Base-by-base conservation (phyloP, 2,113 vertebrate genomes). In the Actenoides lindsayi region DNA sequence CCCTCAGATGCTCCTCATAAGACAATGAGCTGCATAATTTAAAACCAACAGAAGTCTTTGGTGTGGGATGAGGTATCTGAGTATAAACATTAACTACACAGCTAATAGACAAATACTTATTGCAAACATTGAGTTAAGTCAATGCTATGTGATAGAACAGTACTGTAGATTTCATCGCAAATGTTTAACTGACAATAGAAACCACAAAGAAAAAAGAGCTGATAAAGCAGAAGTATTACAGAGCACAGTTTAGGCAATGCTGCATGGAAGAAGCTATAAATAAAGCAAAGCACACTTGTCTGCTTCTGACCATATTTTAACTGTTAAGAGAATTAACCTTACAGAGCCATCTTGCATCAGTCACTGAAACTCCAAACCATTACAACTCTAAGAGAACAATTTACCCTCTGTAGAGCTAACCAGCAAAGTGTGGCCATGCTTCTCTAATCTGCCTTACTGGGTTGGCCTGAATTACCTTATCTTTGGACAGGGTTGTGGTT, bases 31-130 rank as follows among this genome's bases (percentile, higher is more conserved):
- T 71, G 60, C 35, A 35, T 59, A 30, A 94, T 56, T 94, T 81
- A 91, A 94, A 94, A 33, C 51, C 50, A 87, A 35, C 15, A 63
- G 27, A 83, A 90, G 50, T 12, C 68, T 93, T 69, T 92, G 76
- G 41, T 89, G 77, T 78, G 69, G 73, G 73, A 89, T 64, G n/a
- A 79, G 39, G 24, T 80, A 73, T 39, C 35, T 1, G 7, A 89
- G 30, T 48, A 85, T 37, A 88, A 91, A 74, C 27, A 70, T 44
- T 51, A 76, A 68, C 60, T 93, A 46, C 16, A 51, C 6, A 83
- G 56, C 63, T 82, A 85, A 33, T 25, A 78, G 73, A 84, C 42
- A 41, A 90, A 89, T 33, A 78, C 9, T 62, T 73, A 63, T 3
- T 65, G 39, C 39, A 83, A 90, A 78, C 33, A 67, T 1, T 0